Evolutionary conservation across 1,140 invertebrate species (phyloP).

Genomic region (Bathynomus jamesi): DNA sequence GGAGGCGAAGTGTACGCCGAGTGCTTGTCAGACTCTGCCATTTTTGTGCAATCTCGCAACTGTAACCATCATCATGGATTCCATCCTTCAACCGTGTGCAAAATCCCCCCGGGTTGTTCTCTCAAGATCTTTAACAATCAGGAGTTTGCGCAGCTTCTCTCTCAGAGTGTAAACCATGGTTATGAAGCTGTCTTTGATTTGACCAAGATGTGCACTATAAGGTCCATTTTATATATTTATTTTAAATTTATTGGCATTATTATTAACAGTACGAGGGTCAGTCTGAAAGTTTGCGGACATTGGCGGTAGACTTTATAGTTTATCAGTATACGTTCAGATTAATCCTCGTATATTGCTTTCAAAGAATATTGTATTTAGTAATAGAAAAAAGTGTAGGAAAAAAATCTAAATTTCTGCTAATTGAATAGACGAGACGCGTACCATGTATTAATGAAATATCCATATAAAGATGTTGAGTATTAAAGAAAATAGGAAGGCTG

Average conservation of each 20-base stretch:
- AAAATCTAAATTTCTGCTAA: too few species aligned
- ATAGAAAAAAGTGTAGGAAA: too few species aligned
- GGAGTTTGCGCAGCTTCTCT: conserved; percentile 86
- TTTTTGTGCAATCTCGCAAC: conserved; percentile 98
- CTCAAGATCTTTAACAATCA: conserved; percentile 97
- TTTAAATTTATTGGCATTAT: conserved; percentile 5
- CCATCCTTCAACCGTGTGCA: conserved; percentile 98
- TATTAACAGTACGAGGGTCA: too few species aligned
- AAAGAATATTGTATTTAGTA: too few species aligned
- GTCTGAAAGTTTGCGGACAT: too few species aligned
- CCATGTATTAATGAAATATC: too few species aligned
- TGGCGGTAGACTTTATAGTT: too few species aligned
- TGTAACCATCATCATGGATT: conserved; percentile 98
- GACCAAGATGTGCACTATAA: conserved; percentile 96
- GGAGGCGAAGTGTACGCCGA: conserved; percentile 98
- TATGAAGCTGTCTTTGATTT: conserved; percentile 94
- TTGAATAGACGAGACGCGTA: too few species aligned
- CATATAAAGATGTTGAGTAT: too few species aligned
- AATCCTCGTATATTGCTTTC: too few species aligned
- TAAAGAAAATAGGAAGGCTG: too few species aligned
- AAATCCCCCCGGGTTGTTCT: conserved; percentile 97
- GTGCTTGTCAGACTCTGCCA: conserved; percentile 92
- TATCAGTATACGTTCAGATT: too few species aligned
- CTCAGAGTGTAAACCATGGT: conserved; percentile 86
- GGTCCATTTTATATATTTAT: conserved; percentile 47